phyloP scores from a whole-genome alignment of 2,888 invertebrate species.

The Aromia moschata region DNA sequence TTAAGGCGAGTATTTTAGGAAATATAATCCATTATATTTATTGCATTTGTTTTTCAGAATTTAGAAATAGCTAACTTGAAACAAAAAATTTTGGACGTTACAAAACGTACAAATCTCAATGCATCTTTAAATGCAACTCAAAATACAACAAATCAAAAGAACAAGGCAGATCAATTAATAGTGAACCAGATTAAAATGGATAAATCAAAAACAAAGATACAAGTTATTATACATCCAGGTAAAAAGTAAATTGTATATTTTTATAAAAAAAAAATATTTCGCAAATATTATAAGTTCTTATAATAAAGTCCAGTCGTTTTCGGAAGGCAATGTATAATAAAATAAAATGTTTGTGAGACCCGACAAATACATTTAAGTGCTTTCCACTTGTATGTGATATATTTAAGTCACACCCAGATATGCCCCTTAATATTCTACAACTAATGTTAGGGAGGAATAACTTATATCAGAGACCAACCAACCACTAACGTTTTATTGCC shows the following conservation, averaged over 20 bases:
- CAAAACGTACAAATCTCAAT: constrained; percentile 31
- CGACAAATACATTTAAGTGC: no score
- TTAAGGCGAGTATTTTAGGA: constrained; percentile 63
- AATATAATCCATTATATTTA: no score
- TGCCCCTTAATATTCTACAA: no score
- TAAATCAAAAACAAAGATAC: constrained; percentile 18
- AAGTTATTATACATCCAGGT: constrained; percentile 37
- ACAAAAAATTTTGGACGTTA: constrained; percentile 60
- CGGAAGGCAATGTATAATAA: no score
- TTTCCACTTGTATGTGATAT: no score
- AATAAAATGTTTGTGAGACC: no score
- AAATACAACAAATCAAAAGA: constrained; percentile 18
- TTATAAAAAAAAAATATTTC: no score
- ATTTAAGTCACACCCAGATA: no score
- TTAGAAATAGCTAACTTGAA: constrained; percentile 69
- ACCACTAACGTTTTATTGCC: no score
- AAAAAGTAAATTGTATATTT: constrained; percentile 6
- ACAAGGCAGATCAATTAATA: constrained; percentile 10
- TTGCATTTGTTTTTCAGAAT: constrained; percentile 66
- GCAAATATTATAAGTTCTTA: no score
- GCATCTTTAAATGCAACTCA: constrained; percentile 28
- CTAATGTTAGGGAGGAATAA: no score
- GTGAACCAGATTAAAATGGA: background rate
- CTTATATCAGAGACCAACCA: no score
- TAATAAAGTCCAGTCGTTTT: background rate